A percentile compares a stretch with the other conserved stretches of the same genome.
Conservation (phyloP, 2,888 invertebrate genomes). For the Ephialtes manifestator region DNA sequence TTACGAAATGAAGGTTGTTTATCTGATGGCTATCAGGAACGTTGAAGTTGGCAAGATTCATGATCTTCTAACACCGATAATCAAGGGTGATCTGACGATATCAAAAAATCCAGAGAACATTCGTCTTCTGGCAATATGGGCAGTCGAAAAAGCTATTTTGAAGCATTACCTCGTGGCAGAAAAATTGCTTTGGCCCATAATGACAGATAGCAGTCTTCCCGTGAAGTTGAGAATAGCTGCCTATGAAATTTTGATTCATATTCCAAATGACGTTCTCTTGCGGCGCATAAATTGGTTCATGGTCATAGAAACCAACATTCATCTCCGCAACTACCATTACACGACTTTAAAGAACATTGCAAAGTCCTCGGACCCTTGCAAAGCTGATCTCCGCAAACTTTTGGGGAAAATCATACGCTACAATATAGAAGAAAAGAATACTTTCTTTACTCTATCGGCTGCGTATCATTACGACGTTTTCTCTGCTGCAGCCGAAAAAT, state of each 20-base stretch:
- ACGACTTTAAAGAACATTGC: conserved; percentile 85
- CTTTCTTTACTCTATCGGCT: conserved; percentile 75
- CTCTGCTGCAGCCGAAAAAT: too few relatives aligned
- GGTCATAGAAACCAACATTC: conserved; percentile 85
- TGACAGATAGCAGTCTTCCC: conserved; percentile 83
- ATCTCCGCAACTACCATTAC: conserved; percentile 86
- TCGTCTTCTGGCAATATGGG: conserved; percentile 85
- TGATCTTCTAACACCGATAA: conserved; percentile 84
- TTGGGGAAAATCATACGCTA: neutral
- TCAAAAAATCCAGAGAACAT: conserved; percentile 80
- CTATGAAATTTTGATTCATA: conserved; percentile 84
- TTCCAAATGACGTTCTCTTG: conserved; percentile 76
- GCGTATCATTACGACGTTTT: too few relatives aligned
- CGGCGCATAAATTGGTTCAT: conserved; percentile 83
- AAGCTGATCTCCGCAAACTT: conserved; percentile 75
- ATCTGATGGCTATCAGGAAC: conserved; percentile 86
- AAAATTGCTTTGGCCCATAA: conserved; percentile 86
- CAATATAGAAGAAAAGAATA: conserved; percentile 74
- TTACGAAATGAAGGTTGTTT: conserved; percentile 84
- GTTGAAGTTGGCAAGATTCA: conserved; percentile 83
- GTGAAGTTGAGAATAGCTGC: conserved; percentile 85
- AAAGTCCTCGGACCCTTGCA: conserved; percentile 85
- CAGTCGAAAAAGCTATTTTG: conserved; percentile 79
- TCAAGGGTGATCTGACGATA: conserved; percentile 81
- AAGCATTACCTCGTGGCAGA: conserved; percentile 76